Conservation (phyloP, 2,797 vertebrate genomes). For the Columba guinea region DNA sequence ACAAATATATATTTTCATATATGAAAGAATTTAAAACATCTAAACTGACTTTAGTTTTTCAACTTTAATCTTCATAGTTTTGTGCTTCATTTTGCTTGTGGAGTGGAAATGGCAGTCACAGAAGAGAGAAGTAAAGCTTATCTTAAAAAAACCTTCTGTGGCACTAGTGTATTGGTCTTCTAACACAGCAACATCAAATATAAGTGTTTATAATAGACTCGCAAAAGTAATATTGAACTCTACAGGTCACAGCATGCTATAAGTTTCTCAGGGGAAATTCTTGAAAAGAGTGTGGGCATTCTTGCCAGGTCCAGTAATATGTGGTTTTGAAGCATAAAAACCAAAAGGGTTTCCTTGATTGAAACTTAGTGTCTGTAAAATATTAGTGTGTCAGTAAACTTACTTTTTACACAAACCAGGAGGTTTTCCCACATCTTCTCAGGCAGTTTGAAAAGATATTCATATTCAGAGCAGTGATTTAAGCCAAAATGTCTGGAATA, state of each 20-base stretch:
- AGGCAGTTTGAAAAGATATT: not conserved
- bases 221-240: constrained; percentile 15
- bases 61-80: not conserved
- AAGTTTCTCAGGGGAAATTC: not conserved
- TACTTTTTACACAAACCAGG: not conserved
- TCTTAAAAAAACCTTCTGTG: constrained; percentile 44
- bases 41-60: not conserved
- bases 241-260: not conserved
- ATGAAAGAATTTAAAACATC: constrained; percentile 13
- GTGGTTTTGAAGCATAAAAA: not conserved
- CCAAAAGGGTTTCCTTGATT: not conserved
- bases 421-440: not conserved
- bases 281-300: not conserved
- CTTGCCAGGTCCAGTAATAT: not conserved
- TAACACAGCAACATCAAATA: not conserved
- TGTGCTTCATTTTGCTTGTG: constrained; percentile 17
- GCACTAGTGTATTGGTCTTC: constrained; percentile 26
- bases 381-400: not conserved
- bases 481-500: not conserved
- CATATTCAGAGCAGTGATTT: not conserved
- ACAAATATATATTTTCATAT: not conserved
- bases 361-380: not conserved
- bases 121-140: constrained; percentile 35
- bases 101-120: not conserved
- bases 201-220: not conserved